Evolutionary conservation across 1,140 invertebrate species (phyloP).

Genomic region (Gonioctena quinquepunctata): DNA sequence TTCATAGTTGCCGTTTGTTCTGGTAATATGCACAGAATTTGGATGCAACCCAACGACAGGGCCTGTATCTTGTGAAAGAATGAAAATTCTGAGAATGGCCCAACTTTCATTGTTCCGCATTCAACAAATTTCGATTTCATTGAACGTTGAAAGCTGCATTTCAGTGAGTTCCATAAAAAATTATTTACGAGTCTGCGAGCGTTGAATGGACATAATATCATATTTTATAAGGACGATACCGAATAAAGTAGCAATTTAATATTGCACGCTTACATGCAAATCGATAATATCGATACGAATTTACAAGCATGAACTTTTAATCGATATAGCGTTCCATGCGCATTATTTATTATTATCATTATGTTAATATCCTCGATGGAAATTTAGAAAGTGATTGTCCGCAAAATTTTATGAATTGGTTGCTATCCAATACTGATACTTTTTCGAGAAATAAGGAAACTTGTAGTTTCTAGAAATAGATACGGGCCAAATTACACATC

Average conservation of each 20-base stretch:
- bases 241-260: conserved; percentile 34
- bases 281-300: conserved; percentile 28
- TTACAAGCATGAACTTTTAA: conserved; percentile 25
- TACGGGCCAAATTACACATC: too few species aligned
- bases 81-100: background rate
- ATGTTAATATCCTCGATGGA: background rate
- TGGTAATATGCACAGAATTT: too few species aligned
- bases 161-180: background rate
- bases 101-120: background rate
- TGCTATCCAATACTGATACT: too few species aligned
- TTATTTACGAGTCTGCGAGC: background rate
- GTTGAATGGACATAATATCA: conserved; percentile 6
- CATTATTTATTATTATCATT: conserved; percentile 16
- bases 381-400: conserved; percentile 10
- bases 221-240: conserved; percentile 9
- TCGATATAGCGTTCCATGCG: conserved; percentile 6
- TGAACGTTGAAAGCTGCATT: background rate
- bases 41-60: too few species aligned
- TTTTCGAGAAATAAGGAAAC: too few species aligned
- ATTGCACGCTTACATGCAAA: conserved; percentile 35
- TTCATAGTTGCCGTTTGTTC: too few species aligned
- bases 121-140: background rate
- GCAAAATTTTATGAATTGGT: background rate
- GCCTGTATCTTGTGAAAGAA: background rate
- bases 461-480: too few species aligned